phyloP scores from a whole-genome alignment of 2,113 vertebrate genomes.

The Elachura formosa region DNA sequence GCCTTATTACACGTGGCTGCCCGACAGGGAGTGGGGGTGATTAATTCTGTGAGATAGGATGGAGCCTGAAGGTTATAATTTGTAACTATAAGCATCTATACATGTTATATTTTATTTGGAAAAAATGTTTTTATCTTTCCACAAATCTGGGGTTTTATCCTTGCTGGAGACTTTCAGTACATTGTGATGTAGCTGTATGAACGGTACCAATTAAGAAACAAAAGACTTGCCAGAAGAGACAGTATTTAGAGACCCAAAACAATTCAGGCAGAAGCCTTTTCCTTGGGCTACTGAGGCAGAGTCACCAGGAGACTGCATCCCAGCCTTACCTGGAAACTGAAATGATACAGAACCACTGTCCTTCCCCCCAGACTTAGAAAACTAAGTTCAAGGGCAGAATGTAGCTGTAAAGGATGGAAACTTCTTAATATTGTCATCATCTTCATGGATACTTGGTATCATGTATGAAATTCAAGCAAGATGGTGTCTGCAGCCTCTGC shows the following conservation, averaged over 20 bases:
- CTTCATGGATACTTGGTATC: background rate
- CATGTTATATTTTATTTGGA: background rate
- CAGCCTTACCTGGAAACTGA: background rate
- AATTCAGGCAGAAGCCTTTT: background rate
- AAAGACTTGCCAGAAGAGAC: background rate
- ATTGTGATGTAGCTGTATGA: background rate
- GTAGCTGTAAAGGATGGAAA: background rate
- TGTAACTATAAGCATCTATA: background rate
- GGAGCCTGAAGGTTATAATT: background rate
- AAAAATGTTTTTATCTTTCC: background rate
- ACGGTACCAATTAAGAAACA: background rate
- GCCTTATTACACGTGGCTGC: background rate
- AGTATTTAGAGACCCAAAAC: background rate
- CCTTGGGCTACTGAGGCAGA: background rate
- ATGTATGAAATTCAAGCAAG: background rate
- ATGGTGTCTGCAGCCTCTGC: background rate
- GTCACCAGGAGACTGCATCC: background rate
- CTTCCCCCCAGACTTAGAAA: background rate
- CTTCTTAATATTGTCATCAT: background rate
- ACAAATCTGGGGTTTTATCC: background rate
- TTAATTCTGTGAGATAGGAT: background rate
- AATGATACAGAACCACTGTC: background rate
- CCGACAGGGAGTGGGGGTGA: background rate
- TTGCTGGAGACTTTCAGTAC: background rate
- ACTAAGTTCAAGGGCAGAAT: background rate